A percentile compares a stretch with the other conserved stretches of the same genome.
These are phyloP conservation scores for Corythaeola cristata DNA, from an alignment of 2,113 vertebrate species.

Conservation along the genomic window DNA sequence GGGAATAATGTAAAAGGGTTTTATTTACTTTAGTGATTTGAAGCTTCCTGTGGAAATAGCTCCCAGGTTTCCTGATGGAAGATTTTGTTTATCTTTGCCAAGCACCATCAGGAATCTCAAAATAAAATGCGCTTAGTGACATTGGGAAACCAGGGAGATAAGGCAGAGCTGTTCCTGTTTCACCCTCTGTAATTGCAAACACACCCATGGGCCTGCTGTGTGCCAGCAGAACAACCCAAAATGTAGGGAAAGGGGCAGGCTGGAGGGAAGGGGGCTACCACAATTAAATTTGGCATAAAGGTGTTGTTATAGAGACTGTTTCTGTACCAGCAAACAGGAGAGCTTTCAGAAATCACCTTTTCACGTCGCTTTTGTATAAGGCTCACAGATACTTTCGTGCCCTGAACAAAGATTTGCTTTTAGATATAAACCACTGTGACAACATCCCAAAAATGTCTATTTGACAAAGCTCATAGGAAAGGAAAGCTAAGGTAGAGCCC, in stretches of 20 bases:
- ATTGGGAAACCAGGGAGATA: slow-evolving; percentile 87
- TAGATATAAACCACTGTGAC: neutral
- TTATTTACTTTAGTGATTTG: slow-evolving; percentile 99
- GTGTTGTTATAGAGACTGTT: neutral
- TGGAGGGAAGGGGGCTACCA: neutral
- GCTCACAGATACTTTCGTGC: neutral
- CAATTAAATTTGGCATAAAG: neutral
- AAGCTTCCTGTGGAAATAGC: slow-evolving; percentile 99
- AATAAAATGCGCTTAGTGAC: slow-evolving; percentile 95
- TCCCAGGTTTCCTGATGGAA: slow-evolving; percentile 99
- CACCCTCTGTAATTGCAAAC: slow-evolving; percentile 80
- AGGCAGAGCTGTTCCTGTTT: slow-evolving; percentile 91
- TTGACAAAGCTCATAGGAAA: neutral
- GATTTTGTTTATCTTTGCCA: slow-evolving; percentile 99
- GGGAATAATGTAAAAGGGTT: slow-evolving; percentile 77
- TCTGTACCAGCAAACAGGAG: neutral
- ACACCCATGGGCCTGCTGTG: slow-evolving; percentile 75
- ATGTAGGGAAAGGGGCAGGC: slow-evolving; percentile 58
- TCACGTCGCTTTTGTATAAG: neutral
- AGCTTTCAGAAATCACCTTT: neutral
- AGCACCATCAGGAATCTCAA: slow-evolving; percentile 97
- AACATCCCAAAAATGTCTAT: neutral
- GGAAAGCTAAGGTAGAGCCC: neutral
- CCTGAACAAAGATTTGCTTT: neutral
- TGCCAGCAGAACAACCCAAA: slow-evolving; percentile 70